Conservation (phyloP, 2,113 vertebrate genomes). For the Aptenodytes forsteri region DNA sequence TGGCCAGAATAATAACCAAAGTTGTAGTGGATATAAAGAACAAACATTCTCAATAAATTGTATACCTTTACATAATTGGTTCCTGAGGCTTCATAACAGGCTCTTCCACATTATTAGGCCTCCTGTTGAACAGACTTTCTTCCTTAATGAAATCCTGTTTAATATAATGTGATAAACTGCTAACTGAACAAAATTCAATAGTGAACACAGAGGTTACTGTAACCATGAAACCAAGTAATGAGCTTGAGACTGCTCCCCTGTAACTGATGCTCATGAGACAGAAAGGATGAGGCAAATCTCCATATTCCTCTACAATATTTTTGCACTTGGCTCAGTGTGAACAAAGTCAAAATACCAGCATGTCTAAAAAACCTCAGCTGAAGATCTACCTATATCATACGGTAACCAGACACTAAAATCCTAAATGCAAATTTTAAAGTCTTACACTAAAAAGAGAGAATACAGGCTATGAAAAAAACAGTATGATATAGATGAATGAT, state of each 20-base stretch:
- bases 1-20: background rate
- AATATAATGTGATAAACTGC: background rate
- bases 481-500: background rate
- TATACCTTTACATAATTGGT: background rate
- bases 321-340: background rate
- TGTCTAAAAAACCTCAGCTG: background rate
- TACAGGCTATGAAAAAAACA: fast-evolving
- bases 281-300: background rate
- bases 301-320: background rate
- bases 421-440: background rate
- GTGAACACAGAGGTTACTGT: background rate
- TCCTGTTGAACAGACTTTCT: background rate
- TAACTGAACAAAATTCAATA: background rate
- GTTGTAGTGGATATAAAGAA: background rate
- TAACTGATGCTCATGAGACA: background rate
- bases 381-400: too few species aligned
- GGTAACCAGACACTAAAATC: background rate
- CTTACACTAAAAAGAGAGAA: background rate
- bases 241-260: background rate
- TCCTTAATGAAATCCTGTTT: background rate
- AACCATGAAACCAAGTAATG: background rate
- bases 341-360: background rate
- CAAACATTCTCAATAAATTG: background rate
- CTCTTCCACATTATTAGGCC: background rate
- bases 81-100: background rate